phyloP scores from a whole-genome alignment of 1,140 invertebrate species.

The Drosophila persimilis region DNA sequence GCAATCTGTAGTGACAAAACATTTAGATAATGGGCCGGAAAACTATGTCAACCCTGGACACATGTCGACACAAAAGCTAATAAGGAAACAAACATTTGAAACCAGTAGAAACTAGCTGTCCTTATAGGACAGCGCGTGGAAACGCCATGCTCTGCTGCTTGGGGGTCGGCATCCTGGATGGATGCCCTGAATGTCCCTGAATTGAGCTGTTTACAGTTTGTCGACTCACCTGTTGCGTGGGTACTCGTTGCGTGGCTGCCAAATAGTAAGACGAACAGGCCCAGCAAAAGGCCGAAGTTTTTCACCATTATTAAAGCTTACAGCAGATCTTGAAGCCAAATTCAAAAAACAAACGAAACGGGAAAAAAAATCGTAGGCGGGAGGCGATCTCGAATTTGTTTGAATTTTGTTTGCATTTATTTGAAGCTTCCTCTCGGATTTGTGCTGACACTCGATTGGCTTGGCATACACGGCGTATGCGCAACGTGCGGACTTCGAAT shows the following conservation, averaged over 20 bases:
- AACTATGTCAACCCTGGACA: too few species aligned
- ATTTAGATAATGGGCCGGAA: too few species aligned
- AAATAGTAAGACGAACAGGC: constrained; percentile 45
- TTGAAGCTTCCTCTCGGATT: not conserved
- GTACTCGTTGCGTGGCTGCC: constrained; percentile 54
- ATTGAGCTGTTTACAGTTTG: not conserved
- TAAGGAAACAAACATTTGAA: too few species aligned
- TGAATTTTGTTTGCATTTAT: not conserved
- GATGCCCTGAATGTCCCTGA: not conserved
- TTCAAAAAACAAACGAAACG: constrained; percentile 23
- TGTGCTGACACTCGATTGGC: not conserved
- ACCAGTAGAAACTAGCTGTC: too few species aligned
- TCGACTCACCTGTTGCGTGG: constrained; percentile 53
- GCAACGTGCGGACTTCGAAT: constrained; percentile 40
- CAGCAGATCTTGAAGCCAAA: not conserved
- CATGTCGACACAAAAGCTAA: too few species aligned
- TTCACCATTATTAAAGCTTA: constrained; percentile 9
- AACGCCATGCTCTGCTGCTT: too few species aligned
- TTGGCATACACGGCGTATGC: constrained; percentile 63
- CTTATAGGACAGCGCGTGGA: too few species aligned
- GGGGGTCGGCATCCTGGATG: too few species aligned
- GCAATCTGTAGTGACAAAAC: too few species aligned
- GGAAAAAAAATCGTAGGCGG: constrained; percentile 22
- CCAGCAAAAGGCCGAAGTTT: constrained; percentile 40
- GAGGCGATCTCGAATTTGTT: not conserved